Conservation (phyloP, 2,113 vertebrate genomes). For the Toxostoma redivivum region DNA sequence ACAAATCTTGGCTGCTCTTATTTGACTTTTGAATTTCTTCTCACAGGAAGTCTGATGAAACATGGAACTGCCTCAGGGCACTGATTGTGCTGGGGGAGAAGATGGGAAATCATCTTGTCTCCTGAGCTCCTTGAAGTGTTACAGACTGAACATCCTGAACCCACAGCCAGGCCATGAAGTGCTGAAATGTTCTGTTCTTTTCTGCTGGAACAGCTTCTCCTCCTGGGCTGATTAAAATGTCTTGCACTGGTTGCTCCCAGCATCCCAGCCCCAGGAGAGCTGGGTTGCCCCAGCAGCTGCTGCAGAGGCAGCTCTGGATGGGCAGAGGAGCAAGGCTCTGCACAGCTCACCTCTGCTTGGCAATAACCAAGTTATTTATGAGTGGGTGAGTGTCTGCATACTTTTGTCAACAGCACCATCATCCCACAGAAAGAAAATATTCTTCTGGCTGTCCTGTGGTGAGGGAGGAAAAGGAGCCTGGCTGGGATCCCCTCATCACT, state of each 20-base stretch:
- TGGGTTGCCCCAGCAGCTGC: neutral
- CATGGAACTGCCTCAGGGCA: neutral
- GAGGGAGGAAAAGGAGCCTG: neutral
- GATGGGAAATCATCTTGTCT: neutral
- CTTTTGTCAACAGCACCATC: neutral
- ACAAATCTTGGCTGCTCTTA: neutral
- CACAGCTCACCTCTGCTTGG: neutral
- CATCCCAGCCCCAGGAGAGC: neutral
- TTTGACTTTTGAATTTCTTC: neutral
- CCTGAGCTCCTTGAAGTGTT: neutral
- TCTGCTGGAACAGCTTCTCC: neutral
- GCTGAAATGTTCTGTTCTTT: neutral
- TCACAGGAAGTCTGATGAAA: neutral
- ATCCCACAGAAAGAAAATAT: neutral
- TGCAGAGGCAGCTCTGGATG: neutral
- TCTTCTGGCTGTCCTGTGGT: fast-evolving
- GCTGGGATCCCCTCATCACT: neutral
- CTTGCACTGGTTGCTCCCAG: neutral
- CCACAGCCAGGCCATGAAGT: fast-evolving
- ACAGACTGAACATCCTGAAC: fast-evolving
- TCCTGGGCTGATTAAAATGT: neutral
- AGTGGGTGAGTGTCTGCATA: neutral
- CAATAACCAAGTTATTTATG: neutral
- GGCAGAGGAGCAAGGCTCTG: neutral
- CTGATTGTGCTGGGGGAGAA: neutral